A percentile compares a stretch with the other conserved stretches of the same genome.
phyloP scores from a whole-genome alignment of 1,140 invertebrate genomes.

The Drosophila arawakana region DNA sequence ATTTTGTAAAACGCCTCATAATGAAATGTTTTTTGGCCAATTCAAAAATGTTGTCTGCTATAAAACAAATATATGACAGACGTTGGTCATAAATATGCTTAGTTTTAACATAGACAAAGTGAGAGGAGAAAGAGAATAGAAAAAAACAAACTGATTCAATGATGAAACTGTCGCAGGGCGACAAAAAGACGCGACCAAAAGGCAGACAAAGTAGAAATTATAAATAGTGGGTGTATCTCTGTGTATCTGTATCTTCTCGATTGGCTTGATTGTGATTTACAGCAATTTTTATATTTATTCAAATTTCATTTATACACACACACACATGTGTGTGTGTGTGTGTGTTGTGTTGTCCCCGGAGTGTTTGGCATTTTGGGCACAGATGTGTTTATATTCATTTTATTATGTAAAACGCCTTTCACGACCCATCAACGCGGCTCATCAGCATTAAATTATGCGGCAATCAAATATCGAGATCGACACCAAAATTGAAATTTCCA shows the following conservation, averaged over 20 bases:
- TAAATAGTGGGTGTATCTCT: slow-evolving; percentile 76
- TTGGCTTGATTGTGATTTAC: slow-evolving; percentile 83
- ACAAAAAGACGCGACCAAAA: slow-evolving; percentile 58
- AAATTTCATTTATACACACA: slow-evolving; percentile 54
- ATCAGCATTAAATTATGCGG: slow-evolving; percentile 77
- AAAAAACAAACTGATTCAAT: slow-evolving; percentile 44
- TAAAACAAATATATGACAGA: slow-evolving; percentile 79
- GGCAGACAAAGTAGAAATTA: slow-evolving; percentile 45
- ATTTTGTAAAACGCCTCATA: slow-evolving; percentile 63
- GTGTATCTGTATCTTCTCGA: slow-evolving; percentile 49
- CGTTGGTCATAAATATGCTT: slow-evolving; percentile 68
- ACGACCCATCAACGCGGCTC: slow-evolving; percentile 64
- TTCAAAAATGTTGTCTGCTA: slow-evolving; percentile 76
- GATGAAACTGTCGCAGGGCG: slow-evolving; percentile 65
- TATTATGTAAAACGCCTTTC: slow-evolving; percentile 79
- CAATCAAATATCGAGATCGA: slow-evolving; percentile 63
- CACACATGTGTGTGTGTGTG: neutral
- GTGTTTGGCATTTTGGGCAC: slow-evolving; percentile 43
- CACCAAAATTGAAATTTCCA: slow-evolving; percentile 1
- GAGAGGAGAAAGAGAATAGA: neutral
- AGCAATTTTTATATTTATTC: slow-evolving; percentile 76
- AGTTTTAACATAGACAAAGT: slow-evolving; percentile 40
- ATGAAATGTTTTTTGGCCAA: slow-evolving; percentile 81
- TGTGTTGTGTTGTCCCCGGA: slow-evolving; percentile 15
- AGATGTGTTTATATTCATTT: slow-evolving; percentile 69